Evolutionary conservation across 2,888 invertebrate species (phyloP).

Genomic region (Catocala fraxini): DNA sequence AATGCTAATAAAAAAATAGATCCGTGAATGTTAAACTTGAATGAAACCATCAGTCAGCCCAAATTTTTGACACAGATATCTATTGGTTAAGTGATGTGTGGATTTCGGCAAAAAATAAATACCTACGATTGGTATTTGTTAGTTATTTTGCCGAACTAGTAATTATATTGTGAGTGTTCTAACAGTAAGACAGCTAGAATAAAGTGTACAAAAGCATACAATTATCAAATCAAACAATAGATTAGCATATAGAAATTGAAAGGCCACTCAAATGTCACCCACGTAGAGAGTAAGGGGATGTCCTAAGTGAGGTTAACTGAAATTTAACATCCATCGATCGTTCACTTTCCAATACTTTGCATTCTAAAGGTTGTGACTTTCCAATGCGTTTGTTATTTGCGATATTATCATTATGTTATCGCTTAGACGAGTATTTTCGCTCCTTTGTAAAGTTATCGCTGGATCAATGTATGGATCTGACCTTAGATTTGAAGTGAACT

Average conservation of each 20-base stretch:
- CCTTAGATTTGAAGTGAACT: slow-evolving; percentile 37
- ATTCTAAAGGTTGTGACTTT: slow-evolving; percentile 71
- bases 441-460: slow-evolving; percentile 70
- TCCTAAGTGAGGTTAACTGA: slow-evolving; percentile 50
- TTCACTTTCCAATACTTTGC: slow-evolving; percentile 71
- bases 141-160: neutral
- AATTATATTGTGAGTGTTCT: slow-evolving; percentile 1
- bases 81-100: slow-evolving; percentile 2
- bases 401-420: slow-evolving; percentile 68
- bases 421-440: slow-evolving; percentile 66
- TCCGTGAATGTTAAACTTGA: slow-evolving; percentile 14
- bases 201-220: slow-evolving; percentile 32
- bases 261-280: slow-evolving; percentile 45
- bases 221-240: slow-evolving; percentile 47
- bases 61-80: slow-evolving; percentile 15
- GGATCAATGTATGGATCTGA: slow-evolving; percentile 60
- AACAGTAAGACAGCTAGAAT: slow-evolving; percentile 9
- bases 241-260: slow-evolving; percentile 48
- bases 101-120: slow-evolving; percentile 5
- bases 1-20: slow-evolving; percentile 5
- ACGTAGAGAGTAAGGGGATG: slow-evolving; percentile 41
- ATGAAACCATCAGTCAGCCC: slow-evolving; percentile 14
- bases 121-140: neutral
- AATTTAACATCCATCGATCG: slow-evolving; percentile 57
- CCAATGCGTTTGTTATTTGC: slow-evolving; percentile 69